Percentiles rank a stretch among this genome's conserved stretches.
phyloP scores from a whole-genome alignment of 2,797 vertebrate genomes.

The Neosilurus mollespiculum region DNA sequence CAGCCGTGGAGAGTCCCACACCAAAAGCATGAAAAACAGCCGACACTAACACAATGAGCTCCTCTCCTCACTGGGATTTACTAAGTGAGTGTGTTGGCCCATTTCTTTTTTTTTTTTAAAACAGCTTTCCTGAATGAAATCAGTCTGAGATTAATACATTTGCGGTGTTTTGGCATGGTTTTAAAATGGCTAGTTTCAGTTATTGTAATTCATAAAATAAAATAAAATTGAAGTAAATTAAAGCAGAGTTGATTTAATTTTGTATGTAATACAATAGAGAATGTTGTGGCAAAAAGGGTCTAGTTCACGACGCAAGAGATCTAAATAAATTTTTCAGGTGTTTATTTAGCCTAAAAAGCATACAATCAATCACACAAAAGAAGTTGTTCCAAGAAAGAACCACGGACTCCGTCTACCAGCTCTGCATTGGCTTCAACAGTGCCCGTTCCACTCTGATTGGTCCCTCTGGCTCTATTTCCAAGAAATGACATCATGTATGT shows the following conservation, averaged over 20 bases:
- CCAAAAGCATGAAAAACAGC: conserved; percentile 50
- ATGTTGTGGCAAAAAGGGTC: no score
- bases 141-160: conserved; percentile 4
- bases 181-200: neutral
- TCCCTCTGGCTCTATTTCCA: no score
- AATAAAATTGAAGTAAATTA: neutral
- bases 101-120: conserved; percentile 1
- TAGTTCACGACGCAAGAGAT: no score
- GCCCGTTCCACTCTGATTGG: no score
- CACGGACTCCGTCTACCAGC: no score
- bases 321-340: no score
- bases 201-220: neutral
- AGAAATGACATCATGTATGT: no score
- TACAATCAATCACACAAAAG: no score
- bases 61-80: conserved; percentile 37
- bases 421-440: no score
- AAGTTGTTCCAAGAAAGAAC: no score
- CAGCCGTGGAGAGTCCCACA: conserved; percentile 51
- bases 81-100: conserved; percentile 27
- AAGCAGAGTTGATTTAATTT: neutral
- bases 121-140: conserved; percentile 1
- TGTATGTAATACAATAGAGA: neutral
- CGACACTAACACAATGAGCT: conserved; percentile 46
- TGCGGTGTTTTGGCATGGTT: neutral
- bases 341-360: no score